Conservation (phyloP, 2,113 vertebrate genomes). For the Sorex araneus region DNA sequence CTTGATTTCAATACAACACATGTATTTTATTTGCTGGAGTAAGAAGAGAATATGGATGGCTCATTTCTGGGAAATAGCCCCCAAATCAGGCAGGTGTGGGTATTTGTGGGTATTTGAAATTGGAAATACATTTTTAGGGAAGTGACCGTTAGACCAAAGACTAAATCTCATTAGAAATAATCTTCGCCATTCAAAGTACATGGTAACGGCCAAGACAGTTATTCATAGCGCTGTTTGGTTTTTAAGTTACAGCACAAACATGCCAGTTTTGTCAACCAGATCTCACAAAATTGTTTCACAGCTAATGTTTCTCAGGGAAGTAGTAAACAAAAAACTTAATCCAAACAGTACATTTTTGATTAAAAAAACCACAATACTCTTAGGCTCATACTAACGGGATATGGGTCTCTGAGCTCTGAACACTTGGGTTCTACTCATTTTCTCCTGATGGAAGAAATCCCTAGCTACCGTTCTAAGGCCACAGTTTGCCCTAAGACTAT, state of each 20-base stretch:
- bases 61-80: not conserved
- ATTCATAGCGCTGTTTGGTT: not conserved
- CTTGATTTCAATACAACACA: not conserved
- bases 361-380: too few relatives aligned
- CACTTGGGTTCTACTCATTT: not conserved
- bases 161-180: not conserved
- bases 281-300: constrained; percentile 1
- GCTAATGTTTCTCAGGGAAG: not conserved
- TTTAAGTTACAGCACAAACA: constrained; percentile 7
- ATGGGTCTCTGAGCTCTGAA: not conserved
- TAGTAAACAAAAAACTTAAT: not conserved
- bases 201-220: not conserved
- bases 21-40: not conserved
- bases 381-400: not conserved
- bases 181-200: not conserved
- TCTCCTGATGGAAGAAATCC: not conserved
- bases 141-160: not conserved
- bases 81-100: not conserved
- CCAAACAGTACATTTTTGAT: too few relatives aligned
- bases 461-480: not conserved
- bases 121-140: not conserved
- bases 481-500: not conserved
- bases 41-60: not conserved
- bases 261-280: not conserved
- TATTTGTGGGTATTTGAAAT: not conserved